Base-by-base conservation (phyloP, 2,888 invertebrate species). In the Bombylius major region DNA sequence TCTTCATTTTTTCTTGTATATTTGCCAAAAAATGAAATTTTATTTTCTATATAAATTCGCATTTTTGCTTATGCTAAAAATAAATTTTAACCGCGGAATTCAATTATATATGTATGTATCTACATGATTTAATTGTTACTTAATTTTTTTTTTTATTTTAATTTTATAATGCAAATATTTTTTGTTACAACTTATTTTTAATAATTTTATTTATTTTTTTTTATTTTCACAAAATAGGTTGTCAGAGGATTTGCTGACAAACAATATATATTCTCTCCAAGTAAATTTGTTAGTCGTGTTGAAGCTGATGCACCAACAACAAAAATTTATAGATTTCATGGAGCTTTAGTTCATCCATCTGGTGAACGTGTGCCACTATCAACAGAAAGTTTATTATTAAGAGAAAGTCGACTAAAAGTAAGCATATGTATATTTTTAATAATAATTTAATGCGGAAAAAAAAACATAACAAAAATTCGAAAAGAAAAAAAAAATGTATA, bases 221-320 rank as follows among this genome's bases (percentile, higher is more conserved):
- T 4, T 36, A n/a, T 11, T 76, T 75, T 59, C 75, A 34, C 36
- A 44, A 13, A 13, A 23, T 53, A 73, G 71, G 74, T 74, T 56
- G 73, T 75, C 54, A 69, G 74, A 55, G 74, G 74, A 60, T 74
- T 73, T 58, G 60, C 67, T 32, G 70, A 74, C 57, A 70, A 87
- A 81, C 86, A 84, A 76, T 75, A 78, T 65, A 78, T 81, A 58
- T 92, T 91, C 73, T 82, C 83, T 65, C 87, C 92, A 51, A 79
- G 83, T 63, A 86, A 87, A 73, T 93, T 93, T 72, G 80, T 82
- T 60, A 89, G 89, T 69, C 79, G 83, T 50, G 82, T 97, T 55
- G 94, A 95, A 77, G 93, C 95, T 64, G 96, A 96, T 75, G 83
- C 88, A 55, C 97, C 97, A 12, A 94, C 94, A 65, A 94, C 95